phyloP scores from a whole-genome alignment of 2,113 vertebrate genomes.

The Leptobrachium leishanense region DNA sequence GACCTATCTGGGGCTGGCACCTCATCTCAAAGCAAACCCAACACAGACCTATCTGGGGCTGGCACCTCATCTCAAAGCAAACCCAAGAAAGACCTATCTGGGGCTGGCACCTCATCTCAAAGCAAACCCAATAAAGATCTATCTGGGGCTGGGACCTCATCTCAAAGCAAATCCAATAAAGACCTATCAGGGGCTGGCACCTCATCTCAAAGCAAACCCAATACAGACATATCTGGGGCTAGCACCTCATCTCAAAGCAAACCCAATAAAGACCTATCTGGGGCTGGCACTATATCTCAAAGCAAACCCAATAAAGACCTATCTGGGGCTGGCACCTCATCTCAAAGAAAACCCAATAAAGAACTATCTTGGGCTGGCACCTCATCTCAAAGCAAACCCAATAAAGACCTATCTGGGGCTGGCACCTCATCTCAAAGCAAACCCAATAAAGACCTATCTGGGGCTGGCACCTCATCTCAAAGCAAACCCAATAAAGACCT shows the following conservation, averaged over 20 bases:
- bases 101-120: no score
- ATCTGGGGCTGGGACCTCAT: no score
- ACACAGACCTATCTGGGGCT: no score
- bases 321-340: no score
- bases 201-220: background rate
- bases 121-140: background rate
- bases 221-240: background rate
- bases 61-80: background rate
- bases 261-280: no score
- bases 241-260: background rate
- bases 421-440: background rate
- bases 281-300: no score
- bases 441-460: background rate
- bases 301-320: background rate
- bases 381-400: background rate
- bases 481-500: no score
- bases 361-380: background rate
- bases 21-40: background rate
- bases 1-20: background rate
- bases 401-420: background rate
- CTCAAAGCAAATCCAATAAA: background rate
- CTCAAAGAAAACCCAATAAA: background rate
- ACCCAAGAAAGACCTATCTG: background rate
- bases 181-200: background rate
- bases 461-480: background rate